These are phyloP conservation scores for Philereme vetulata DNA, from an alignment of 2,888 invertebrate species.

Conservation along the genomic window DNA sequence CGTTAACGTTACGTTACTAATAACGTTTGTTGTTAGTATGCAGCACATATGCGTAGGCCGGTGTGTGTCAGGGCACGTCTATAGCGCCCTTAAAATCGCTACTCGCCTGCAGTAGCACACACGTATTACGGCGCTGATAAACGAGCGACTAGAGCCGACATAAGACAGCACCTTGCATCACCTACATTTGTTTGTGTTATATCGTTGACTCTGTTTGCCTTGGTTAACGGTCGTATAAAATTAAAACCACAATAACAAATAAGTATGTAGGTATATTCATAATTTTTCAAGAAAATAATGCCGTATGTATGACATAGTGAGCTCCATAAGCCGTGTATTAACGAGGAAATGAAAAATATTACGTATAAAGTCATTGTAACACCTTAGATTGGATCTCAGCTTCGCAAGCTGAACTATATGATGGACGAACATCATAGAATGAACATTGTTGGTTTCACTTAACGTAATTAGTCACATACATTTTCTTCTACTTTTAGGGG, in stretches of 20 bases:
- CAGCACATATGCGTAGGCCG: no score
- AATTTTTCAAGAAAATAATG: neutral
- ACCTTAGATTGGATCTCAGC: no score
- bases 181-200: constrained; percentile 47
- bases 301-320: neutral
- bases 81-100: neutral
- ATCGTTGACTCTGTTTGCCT: constrained; percentile 1
- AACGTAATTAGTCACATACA: no score
- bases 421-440: no score
- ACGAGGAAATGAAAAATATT: constrained; percentile 15
- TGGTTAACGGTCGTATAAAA: neutral
- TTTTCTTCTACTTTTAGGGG: no score
- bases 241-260: no score
- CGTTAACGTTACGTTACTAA: no score
- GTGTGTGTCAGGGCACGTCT: no score
- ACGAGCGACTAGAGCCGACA: constrained; percentile 65
- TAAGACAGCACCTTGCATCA: constrained; percentile 71
- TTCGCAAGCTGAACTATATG: no score
- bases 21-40: no score
- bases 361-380: neutral
- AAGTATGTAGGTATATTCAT: neutral
- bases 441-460: no score
- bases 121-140: constrained; percentile 63
- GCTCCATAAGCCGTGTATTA: constrained; percentile 2
- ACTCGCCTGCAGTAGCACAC: neutral